phyloP scores from a whole-genome alignment of 2,888 invertebrate genomes.

The Chrysomela aeneicollis region DNA sequence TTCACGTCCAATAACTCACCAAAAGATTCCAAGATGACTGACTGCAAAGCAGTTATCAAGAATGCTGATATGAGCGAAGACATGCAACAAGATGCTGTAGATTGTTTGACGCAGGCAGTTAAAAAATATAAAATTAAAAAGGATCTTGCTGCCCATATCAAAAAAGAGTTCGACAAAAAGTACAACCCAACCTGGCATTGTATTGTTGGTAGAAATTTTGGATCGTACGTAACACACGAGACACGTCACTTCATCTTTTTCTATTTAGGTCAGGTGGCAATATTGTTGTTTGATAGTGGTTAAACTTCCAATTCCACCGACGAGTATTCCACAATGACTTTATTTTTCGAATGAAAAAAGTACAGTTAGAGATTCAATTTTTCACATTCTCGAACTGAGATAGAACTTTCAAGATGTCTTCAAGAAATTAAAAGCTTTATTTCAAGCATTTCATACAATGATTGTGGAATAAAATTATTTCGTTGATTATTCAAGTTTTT shows the following conservation, averaged over 20 bases:
- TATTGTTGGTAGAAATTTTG: constrained; percentile 98
- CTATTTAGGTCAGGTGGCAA: constrained; percentile 98
- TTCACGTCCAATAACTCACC: too few relatives aligned
- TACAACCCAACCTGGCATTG: constrained; percentile 99
- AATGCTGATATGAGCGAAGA: too few relatives aligned
- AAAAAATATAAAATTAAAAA: too few relatives aligned
- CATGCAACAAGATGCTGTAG: too few relatives aligned
- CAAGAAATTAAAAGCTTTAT: constrained; percentile 44
- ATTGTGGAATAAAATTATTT: constrained; percentile 51
- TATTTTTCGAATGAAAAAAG: constrained; percentile 30
- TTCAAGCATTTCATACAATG: constrained; percentile 44
- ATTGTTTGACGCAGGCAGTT: too few relatives aligned
- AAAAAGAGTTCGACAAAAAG: constrained; percentile 99
- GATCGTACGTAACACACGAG: constrained; percentile 98
- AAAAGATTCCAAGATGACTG: too few relatives aligned
- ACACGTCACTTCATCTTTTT: constrained; percentile 99
- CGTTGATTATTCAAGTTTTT: constrained; percentile 42
- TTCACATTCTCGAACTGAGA: constrained; percentile 27
- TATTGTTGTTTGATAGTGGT: constrained; percentile 98
- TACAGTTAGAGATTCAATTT: constrained; percentile 21
- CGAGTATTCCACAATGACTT: constrained; percentile 35
- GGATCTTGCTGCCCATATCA: constrained; percentile 99
- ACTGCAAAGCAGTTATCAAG: too few relatives aligned
- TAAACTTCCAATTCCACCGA: constrained; percentile 63
- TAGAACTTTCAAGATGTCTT: constrained; percentile 30